Evolutionary conservation across 1,140 invertebrate species (phyloP).

Genomic region (Pomacea maculata): DNA sequence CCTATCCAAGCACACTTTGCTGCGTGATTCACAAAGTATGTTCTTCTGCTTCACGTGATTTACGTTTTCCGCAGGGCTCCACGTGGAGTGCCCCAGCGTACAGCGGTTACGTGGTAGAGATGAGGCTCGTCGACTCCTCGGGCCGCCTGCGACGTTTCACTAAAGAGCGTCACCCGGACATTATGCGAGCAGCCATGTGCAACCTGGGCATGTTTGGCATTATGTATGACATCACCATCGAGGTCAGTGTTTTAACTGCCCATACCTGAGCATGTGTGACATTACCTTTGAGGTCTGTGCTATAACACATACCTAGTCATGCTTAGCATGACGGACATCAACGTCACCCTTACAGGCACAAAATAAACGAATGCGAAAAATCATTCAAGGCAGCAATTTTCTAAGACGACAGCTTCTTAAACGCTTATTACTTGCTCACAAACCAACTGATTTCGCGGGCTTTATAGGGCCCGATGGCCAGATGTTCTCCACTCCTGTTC

Average conservation of each 20-base stretch:
- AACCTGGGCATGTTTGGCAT: slow-evolving; percentile 43
- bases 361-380: too few relatives aligned
- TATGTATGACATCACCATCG: slow-evolving; percentile 42
- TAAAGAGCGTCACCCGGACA: slow-evolving; percentile 28
- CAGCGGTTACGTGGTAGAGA: slow-evolving; percentile 36
- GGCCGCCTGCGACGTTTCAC: slow-evolving; percentile 33
- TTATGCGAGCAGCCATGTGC: slow-evolving; percentile 33
- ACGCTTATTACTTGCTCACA: too few relatives aligned
- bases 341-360: too few relatives aligned
- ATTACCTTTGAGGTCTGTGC: too few relatives aligned
- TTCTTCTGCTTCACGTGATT: not conserved
- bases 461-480: too few relatives aligned
- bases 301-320: too few relatives aligned
- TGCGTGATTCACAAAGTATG: not conserved
- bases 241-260: slow-evolving; percentile 12
- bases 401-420: too few relatives aligned
- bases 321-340: too few relatives aligned
- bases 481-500: too few relatives aligned
- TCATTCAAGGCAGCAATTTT: too few relatives aligned
- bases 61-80: slow-evolving; percentile 33
- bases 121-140: slow-evolving; percentile 32
- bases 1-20: not conserved
- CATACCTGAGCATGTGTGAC: too few relatives aligned
- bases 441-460: too few relatives aligned
- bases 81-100: slow-evolving; percentile 29